Percentiles rank a stretch among this genome's conserved stretches.
Conservation (phyloP, 2,888 invertebrate species). For the Trissolcus japonicus region DNA sequence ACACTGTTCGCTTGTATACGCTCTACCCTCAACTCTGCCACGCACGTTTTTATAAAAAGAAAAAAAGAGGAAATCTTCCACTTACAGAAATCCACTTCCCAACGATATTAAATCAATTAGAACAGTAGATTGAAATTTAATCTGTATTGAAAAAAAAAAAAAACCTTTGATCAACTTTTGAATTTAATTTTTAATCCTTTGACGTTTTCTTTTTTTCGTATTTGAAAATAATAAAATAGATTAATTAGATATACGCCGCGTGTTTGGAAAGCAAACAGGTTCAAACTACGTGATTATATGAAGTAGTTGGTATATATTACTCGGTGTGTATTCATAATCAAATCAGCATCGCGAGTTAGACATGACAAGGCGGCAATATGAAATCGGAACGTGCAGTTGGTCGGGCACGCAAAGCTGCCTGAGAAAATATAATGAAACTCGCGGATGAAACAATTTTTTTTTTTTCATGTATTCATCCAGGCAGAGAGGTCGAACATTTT, state of each 20-base stretch:
- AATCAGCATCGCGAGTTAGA: conserved; percentile 27
- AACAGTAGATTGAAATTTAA: no score
- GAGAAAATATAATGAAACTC: conserved; percentile 11
- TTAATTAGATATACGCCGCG: neutral
- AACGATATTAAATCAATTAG: no score
- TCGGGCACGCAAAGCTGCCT: conserved; percentile 14
- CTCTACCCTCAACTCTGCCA: conserved; percentile 12
- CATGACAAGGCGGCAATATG: conserved; percentile 31
- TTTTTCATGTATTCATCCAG: conserved; percentile 1
- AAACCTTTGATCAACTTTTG: no score
- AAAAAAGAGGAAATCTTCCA: conserved; percentile 3
- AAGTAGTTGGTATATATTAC: conserved; percentile 1
- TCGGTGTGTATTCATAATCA: conserved; percentile 24
- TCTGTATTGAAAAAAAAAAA: no score
- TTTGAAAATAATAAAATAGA: no score
- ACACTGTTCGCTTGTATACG: conserved; percentile 1
- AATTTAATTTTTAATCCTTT: no score
- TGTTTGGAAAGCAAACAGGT: conserved; percentile 10
- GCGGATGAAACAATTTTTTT: neutral
- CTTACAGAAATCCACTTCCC: no score
- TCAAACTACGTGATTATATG: conserved; percentile 20
- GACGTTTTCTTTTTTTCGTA: no score
- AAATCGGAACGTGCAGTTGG: conserved; percentile 38
- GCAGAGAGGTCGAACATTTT: conserved; percentile 9
- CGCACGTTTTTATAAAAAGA: conserved; percentile 6